Evolutionary conservation across 1,140 invertebrate species (phyloP), one percentile per base, ranked within the genome.

Genomic region (Armadillidium nasatum): DNA sequence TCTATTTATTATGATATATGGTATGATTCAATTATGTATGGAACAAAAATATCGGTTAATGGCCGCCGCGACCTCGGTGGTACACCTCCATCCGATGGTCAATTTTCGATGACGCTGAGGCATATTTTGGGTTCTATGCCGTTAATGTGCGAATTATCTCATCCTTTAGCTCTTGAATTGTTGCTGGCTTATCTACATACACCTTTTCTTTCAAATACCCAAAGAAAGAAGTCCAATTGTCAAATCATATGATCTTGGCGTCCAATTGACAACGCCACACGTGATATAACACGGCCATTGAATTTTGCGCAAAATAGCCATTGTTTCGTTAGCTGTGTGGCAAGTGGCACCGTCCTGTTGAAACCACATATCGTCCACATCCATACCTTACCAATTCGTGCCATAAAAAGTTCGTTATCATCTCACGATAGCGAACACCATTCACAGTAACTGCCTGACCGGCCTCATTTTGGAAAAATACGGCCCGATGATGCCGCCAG

Each of bases 281-380:
- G 33, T 33, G 33, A 33, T 1, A 33, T 33, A 33, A 33, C 33
- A 33, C 33, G 33, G 33, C 33, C 33, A 33, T 33, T 33, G 33
- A 33, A 33, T 33, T 33, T 33, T 6, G 33, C 72, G 22, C 43
- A 73, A 54, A 22, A 73, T 68, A 44, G 21, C 44, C 72, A 73
- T 73, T 54, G 72, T 73, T 44, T 44, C 72, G 44, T 44, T 21
- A 44, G 72, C 72, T 73, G 66, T 80, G 73, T 80, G 80, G 15
- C 69, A 69, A 13, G 72, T 81, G 66, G 75, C 79, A 21, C 79
- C 75, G 72, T 82, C 79, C 74, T 82, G 77, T 72, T 82, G 77
- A 74, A 82, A 82, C 80, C 81, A 81, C 71, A 78, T 72, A 71
- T 81, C 22, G 19, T 50, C 73, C 15, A 81, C 46, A 72, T 66